Evolutionary conservation across 1,140 invertebrate genomes (phyloP).

Genomic region (Lordiphosa clarofinis): DNA sequence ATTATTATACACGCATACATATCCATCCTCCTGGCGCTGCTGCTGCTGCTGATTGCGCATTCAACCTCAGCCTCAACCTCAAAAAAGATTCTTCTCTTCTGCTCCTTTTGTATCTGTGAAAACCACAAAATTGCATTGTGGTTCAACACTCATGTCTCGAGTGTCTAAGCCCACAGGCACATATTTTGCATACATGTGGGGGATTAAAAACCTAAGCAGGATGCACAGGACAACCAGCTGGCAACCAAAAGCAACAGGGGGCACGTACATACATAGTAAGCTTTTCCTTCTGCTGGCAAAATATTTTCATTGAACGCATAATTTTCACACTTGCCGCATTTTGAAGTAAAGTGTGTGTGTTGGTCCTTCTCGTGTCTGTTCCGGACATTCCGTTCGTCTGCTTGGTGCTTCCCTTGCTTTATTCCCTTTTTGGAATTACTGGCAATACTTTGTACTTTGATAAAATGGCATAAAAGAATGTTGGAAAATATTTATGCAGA

Average conservation of each 20-base stretch:
- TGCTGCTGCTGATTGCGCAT: constrained; percentile 39
- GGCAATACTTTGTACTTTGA: no score
- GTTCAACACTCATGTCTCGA: constrained; percentile 12
- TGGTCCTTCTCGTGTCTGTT: background rate
- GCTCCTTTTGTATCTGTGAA: constrained; percentile 18
- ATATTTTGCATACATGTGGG: constrained; percentile 33
- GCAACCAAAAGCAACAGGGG: constrained; percentile 6
- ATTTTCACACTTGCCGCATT: constrained; percentile 43
- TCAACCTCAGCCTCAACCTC: constrained; percentile 21
- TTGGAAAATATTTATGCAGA: background rate
- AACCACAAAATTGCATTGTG: constrained; percentile 54
- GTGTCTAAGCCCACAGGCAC: constrained; percentile 22
- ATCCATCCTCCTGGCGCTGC: constrained; percentile 3
- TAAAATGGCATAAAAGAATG: background rate
- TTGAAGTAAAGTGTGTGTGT: constrained; percentile 1
- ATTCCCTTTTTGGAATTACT: no score
- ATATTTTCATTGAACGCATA: constrained; percentile 54
- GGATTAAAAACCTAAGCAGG: constrained; percentile 27
- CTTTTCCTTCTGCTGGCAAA: constrained; percentile 16
- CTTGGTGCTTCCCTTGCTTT: no score
- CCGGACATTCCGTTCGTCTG: no score
- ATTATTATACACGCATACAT: constrained; percentile 30
- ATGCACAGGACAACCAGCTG: background rate
- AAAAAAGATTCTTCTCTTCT: constrained; percentile 7
- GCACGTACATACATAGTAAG: background rate